phyloP scores from a whole-genome alignment of 1,140 invertebrate genomes.

The Orussus abietinus region DNA sequence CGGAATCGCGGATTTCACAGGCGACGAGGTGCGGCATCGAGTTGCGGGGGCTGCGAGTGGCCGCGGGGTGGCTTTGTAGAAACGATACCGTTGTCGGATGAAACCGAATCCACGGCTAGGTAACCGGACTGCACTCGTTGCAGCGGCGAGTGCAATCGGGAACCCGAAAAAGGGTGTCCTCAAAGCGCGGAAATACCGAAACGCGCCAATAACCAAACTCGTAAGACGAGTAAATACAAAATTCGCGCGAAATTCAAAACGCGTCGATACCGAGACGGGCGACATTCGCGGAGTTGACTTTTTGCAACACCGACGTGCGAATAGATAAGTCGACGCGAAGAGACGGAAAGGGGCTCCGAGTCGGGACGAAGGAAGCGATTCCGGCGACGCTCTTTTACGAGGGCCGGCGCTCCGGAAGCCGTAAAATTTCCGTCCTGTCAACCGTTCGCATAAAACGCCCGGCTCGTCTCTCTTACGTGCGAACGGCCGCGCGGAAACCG shows the following conservation, averaged over 20 bases:
- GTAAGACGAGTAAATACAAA: no score
- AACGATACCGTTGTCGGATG: constrained; percentile 38
- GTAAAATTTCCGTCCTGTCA: constrained; percentile 37
- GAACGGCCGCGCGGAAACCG: constrained; percentile 4
- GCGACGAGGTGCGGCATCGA: background rate
- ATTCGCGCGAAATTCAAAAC: no score
- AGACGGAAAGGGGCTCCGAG: background rate
- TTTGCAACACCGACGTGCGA: no score
- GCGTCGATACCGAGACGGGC: no score
- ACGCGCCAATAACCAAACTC: no score
- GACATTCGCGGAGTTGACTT: no score
- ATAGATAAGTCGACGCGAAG: no score
- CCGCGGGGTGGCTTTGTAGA: constrained; percentile 30
- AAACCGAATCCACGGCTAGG: constrained; percentile 39
- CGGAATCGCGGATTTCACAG: background rate
- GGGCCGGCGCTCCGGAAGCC: constrained; percentile 31
- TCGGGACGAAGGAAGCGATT: background rate
- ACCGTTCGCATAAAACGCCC: constrained; percentile 32
- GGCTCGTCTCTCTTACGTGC: constrained; percentile 25
- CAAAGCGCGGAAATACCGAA: no score
- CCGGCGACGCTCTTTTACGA: constrained; percentile 27
- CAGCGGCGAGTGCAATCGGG: no score
- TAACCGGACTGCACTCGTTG: no score
- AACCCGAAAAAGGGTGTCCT: no score
- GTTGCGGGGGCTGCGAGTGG: constrained; percentile 14